Conservation (phyloP, 2,797 vertebrate genomes). For the Dallia pectoralis region DNA sequence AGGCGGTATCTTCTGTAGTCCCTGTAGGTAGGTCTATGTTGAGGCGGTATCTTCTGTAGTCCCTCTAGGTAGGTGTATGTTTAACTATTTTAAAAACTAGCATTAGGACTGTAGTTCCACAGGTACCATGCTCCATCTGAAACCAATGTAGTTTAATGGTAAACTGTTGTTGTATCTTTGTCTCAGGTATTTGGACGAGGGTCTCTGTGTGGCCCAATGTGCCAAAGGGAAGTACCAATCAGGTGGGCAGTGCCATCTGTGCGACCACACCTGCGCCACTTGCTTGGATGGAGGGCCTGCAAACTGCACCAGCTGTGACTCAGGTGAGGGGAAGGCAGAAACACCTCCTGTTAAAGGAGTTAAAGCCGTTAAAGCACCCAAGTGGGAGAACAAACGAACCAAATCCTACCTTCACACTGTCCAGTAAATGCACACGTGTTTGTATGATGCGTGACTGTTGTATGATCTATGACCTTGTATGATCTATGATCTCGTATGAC, state of each 20-base stretch:
- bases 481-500: background rate
- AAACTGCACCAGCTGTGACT: slow-evolving; percentile 84
- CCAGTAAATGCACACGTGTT: background rate
- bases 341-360: background rate
- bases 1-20: no score
- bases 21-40: background rate
- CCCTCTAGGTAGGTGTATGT: background rate
- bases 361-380: background rate
- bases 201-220: slow-evolving; percentile 77
- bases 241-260: slow-evolving; percentile 79
- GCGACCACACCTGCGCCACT: slow-evolving; percentile 85
- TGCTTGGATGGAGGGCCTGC: slow-evolving; percentile 79
- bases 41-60: background rate
- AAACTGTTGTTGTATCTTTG: slow-evolving; percentile 1
- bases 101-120: slow-evolving; percentile 19
- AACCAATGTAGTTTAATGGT: background rate
- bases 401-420: background rate
- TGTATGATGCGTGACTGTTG: no score
- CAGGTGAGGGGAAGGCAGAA: slow-evolving; percentile 73
- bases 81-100: background rate
- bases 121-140: background rate
- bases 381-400: background rate
- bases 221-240: slow-evolving; percentile 78
- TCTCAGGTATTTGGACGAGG: slow-evolving; percentile 81
- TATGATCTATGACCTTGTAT: background rate